Base-by-base conservation (phyloP, 2,888 invertebrate species). In the Cephus spinipes region DNA sequence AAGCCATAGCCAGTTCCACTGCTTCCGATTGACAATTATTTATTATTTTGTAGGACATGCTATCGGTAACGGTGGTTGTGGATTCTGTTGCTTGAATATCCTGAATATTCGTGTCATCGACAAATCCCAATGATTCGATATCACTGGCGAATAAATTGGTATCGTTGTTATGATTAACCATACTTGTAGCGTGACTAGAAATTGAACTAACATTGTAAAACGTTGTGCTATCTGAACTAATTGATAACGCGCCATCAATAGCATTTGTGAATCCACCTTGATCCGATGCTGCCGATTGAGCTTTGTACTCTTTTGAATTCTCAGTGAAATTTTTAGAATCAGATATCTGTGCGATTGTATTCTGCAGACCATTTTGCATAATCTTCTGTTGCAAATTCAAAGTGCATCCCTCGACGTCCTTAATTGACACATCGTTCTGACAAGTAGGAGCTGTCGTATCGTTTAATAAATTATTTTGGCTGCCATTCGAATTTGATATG, bases 1-100 rank as follows among this genome's bases (percentile, higher is more conserved):
- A 95, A 0, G 96, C 96, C 84, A 95, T 92, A 4, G 96, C 95
- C 84, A 96, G 91, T 86, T 96, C 95, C 84, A 96, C 93, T 0
- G 96, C 96, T 91, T 94, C 94, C 1, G 93, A 93, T 74, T 92
- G 84, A 35, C 76, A 77, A 74, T 75, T 83, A n/a, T 76, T 82
- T 23, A 73, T 68, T 12, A 69, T 33, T 1, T 71, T 12, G 68
- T 12, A n/a, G 34, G 73, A 30, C n/a, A 23, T 73, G 31, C 4
- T 12, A 35, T 32, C 34, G 15, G 30, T 32, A 4, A 73, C 34
- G 23, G 32, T 23, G 35, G 11, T 4, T n/a, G 73, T 73, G 12
- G 35, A 73, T 34, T 73, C 73, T 31, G n/a, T 73, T 4, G 32
- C 23, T n/a, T 30, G 34, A 11, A 31, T 71, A 32, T 40, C 15